Evolutionary conservation across 2,797 vertebrate genomes (phyloP).

Genomic region (Trachops cirrhosus): DNA sequence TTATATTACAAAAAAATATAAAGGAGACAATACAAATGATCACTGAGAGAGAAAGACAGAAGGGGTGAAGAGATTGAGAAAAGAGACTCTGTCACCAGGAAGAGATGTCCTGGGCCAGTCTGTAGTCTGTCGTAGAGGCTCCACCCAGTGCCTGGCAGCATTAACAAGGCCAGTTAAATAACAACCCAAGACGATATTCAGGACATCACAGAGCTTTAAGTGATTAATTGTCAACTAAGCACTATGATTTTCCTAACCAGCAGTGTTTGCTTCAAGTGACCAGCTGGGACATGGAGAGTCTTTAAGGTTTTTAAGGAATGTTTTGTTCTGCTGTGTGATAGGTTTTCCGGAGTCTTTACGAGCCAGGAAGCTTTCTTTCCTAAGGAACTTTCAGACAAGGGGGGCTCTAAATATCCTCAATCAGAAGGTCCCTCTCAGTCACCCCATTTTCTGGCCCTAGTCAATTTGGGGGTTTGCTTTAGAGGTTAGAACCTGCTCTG

Average conservation of each 20-base stretch:
- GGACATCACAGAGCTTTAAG: neutral
- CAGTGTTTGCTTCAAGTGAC: constrained; percentile 53
- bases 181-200: constrained; percentile 2
- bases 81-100: neutral
- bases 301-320: constrained; percentile 48
- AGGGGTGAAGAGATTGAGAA: neutral
- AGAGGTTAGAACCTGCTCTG: neutral
- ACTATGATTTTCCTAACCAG: constrained; percentile 45
- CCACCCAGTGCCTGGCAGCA: neutral
- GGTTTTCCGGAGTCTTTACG: constrained; percentile 38
- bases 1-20: neutral
- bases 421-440: neutral
- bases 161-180: constrained; percentile 6
- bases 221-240: constrained; percentile 55
- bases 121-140: neutral
- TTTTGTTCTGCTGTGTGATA: constrained; percentile 46
- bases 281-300: constrained; percentile 43
- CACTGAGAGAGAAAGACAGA: neutral
- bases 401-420: neutral
- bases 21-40: constrained; percentile 17
- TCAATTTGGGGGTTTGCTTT: neutral
- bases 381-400: constrained; percentile 3
- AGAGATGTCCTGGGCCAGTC: neutral
- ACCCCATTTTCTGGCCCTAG: neutral
- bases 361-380: constrained; percentile 20